Evolutionary conservation across 2,888 invertebrate species (phyloP).

Genomic region (Amorpha juglandis): DNA sequence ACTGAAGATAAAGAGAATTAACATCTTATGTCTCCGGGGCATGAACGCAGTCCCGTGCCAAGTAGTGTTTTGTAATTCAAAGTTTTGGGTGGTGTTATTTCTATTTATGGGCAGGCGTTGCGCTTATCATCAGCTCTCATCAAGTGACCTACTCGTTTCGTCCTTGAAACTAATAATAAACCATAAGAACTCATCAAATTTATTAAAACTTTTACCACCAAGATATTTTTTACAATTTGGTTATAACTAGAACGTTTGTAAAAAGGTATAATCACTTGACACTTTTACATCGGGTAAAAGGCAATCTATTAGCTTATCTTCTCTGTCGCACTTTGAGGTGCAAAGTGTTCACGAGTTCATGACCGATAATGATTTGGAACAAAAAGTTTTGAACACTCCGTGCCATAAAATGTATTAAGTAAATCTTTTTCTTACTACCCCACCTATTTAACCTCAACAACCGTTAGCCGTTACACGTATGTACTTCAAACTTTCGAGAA

Average conservation of each 20-base stretch:
- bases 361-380: constrained; percentile 43
- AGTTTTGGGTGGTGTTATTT: no score
- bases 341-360: constrained; percentile 53
- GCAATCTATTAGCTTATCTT: constrained; percentile 53
- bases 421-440: neutral
- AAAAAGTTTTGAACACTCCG: constrained; percentile 31
- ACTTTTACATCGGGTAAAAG: constrained; percentile 46
- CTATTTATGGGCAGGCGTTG: no score
- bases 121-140: no score
- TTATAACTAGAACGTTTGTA: neutral
- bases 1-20: no score
- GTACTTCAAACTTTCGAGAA: neutral
- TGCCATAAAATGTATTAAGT: neutral
- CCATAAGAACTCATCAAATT: neutral
- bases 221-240: neutral
- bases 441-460: neutral
- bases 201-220: constrained; percentile 2
- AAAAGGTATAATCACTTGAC: constrained; percentile 41
- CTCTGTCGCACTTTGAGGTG: constrained; percentile 51
- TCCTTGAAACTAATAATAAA: no score
- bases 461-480: neutral
- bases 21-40: no score
- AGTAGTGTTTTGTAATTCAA: no score
- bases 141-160: no score
- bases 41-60: no score